Percentiles rank a stretch among this genome's conserved stretches.
phyloP scores from a whole-genome alignment of 2,888 invertebrate species.

The Dolomedes plantarius region DNA sequence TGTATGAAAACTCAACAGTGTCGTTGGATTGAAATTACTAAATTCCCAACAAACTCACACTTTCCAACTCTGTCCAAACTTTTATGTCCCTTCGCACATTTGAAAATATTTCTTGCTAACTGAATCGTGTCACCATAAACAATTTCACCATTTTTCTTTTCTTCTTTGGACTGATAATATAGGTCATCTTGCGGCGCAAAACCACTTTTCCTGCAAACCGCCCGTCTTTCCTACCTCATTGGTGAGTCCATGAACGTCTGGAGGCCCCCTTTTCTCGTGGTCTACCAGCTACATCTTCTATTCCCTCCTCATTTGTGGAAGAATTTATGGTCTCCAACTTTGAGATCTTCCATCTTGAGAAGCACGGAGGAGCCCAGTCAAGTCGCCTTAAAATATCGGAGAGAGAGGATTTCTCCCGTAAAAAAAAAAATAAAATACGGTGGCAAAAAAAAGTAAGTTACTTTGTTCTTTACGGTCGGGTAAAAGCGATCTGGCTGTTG shows the following conservation, averaged over 20 bases:
- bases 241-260: constrained; percentile 39
- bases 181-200: background rate
- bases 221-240: constrained; percentile 15
- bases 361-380: constrained; percentile 57
- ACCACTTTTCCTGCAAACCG: constrained; percentile 13
- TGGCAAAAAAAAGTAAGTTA: constrained; percentile 25
- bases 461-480: constrained; percentile 57
- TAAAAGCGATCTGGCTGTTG: constrained; percentile 34
- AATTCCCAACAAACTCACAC: no score
- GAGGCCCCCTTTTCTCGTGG: constrained; percentile 26
- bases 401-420: constrained; percentile 29
- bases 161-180: no score
- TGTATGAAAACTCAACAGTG: no score
- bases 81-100: no score
- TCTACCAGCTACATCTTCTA: constrained; percentile 36
- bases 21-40: no score
- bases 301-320: constrained; percentile 65
- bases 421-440: no score
- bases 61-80: no score
- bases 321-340: constrained; percentile 56
- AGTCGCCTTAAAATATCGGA: constrained; percentile 65
- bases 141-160: no score
- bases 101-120: no score
- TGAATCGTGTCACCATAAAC: no score
- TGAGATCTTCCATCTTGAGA: constrained; percentile 36